Conservation (phyloP, 2,797 vertebrate genomes). For the Pangasius mekongensis region DNA sequence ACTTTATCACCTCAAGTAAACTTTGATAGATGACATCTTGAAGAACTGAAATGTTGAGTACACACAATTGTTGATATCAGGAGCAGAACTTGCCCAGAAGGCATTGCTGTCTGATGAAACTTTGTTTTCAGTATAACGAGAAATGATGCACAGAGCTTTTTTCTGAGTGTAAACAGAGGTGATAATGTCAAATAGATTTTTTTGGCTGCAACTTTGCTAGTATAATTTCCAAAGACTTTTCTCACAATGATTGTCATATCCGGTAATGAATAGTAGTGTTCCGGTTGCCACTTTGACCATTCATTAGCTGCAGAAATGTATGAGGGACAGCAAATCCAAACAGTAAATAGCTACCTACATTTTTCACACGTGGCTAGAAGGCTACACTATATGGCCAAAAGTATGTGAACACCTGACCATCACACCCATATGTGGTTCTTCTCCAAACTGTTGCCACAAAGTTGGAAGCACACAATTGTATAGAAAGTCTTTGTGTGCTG, state of each 20-base stretch:
- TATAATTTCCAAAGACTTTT: not conserved
- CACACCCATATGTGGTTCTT: too few species aligned
- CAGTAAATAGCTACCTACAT: not conserved
- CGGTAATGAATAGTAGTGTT: not conserved
- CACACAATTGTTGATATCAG: not conserved
- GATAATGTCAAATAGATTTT: not conserved
- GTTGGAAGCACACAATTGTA: too few species aligned
- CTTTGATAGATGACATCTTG: not conserved
- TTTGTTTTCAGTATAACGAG: not conserved
- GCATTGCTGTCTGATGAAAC: not conserved
- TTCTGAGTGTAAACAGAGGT: not conserved
- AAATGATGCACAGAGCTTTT: not conserved
- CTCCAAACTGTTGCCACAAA: too few species aligned
- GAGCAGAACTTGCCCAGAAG: conserved; percentile 5
- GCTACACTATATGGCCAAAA: too few species aligned
- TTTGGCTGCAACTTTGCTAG: not conserved
- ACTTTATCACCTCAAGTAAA: conserved; percentile 2
- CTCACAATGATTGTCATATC: not conserved
- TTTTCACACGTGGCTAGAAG: not conserved
- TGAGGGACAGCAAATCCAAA: not conserved
- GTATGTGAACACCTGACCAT: too few species aligned
- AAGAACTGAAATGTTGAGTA: too few species aligned
- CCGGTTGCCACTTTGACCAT: too few species aligned
- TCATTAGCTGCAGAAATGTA: not conserved
- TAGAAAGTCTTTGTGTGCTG: too few species aligned